These are phyloP conservation scores for Lethocerus indicus DNA, from an alignment of 1,140 invertebrate genomes.

Conservation along the genomic window DNA sequence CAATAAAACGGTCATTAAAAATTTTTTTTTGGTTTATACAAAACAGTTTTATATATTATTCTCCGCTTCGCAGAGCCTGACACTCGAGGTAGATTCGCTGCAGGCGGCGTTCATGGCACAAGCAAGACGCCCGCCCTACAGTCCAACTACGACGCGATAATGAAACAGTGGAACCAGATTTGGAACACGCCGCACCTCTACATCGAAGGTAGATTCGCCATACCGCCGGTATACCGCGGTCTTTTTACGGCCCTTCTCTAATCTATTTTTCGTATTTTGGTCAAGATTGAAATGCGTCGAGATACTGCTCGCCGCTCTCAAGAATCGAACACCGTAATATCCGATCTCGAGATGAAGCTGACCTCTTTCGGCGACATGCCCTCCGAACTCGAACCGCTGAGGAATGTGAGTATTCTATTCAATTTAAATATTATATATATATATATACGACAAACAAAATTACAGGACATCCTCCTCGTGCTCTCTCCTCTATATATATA, in stretches of 20 bases:
- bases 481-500: no score
- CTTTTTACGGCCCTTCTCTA: not conserved
- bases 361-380: constrained; percentile 68
- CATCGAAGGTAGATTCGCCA: no score
- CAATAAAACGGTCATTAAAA: not conserved
- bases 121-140: constrained; percentile 80
- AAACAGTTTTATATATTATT: not conserved
- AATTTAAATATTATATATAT: not conserved
- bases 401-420: constrained; percentile 30
- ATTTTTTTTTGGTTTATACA: not conserved
- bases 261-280: not conserved
- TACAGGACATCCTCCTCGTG: no score
- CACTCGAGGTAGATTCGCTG: constrained; percentile 62
- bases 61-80: constrained; percentile 33
- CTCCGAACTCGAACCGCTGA: constrained; percentile 56
- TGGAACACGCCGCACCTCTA: constrained; percentile 74
- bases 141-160: constrained; percentile 69
- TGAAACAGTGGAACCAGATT: constrained; percentile 81
- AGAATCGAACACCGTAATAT: constrained; percentile 72
- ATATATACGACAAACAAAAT: not conserved
- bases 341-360: constrained; percentile 81
- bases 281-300: constrained; percentile 69
- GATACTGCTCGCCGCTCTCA: constrained; percentile 70
- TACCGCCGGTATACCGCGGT: no score
- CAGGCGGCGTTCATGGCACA: constrained; percentile 67